Percentiles rank a stretch among this genome's conserved stretches.
Evolutionary conservation across 2,113 vertebrate genomes (phyloP).

Genomic region (Megaptera novaeangliae): DNA sequence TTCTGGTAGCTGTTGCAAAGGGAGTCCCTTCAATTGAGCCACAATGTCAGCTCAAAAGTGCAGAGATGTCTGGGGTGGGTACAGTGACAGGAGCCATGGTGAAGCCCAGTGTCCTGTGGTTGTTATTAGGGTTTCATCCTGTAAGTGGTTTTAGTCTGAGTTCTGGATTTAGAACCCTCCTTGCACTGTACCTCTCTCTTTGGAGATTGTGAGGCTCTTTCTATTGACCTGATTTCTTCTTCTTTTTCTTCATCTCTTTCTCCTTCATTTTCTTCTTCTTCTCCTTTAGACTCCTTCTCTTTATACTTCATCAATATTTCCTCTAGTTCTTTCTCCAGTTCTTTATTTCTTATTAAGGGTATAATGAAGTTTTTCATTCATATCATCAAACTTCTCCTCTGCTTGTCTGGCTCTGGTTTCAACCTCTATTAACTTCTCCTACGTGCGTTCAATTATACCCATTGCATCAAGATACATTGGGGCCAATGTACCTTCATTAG

Average conservation of each 20-base stretch:
- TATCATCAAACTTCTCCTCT: conserved; percentile 82
- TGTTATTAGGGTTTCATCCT: conserved; percentile 36
- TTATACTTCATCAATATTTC: background rate
- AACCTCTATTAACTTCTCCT: conserved; percentile 34
- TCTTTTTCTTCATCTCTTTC: background rate
- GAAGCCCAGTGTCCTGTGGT: background rate
- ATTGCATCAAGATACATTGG: too few relatives aligned
- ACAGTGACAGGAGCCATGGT: background rate
- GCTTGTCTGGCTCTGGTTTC: conserved; percentile 79
- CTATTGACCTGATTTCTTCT: background rate
- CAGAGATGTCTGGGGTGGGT: background rate
- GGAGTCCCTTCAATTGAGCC: background rate
- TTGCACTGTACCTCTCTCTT: background rate
- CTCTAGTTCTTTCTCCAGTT: conserved; percentile 82
- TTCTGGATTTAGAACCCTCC: background rate
- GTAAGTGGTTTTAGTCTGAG: background rate
- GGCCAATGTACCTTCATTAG: too few relatives aligned
- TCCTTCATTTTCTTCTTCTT: background rate
- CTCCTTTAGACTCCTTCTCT: background rate
- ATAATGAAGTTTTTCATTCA: conserved; percentile 84
- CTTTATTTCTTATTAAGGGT: conserved; percentile 83
- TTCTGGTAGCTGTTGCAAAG: background rate
- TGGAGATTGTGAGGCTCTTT: background rate
- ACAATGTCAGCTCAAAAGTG: background rate
- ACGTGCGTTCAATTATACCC: too few relatives aligned